Base-by-base conservation (phyloP, 2,113 vertebrate species). In the Mustela nigripes region DNA sequence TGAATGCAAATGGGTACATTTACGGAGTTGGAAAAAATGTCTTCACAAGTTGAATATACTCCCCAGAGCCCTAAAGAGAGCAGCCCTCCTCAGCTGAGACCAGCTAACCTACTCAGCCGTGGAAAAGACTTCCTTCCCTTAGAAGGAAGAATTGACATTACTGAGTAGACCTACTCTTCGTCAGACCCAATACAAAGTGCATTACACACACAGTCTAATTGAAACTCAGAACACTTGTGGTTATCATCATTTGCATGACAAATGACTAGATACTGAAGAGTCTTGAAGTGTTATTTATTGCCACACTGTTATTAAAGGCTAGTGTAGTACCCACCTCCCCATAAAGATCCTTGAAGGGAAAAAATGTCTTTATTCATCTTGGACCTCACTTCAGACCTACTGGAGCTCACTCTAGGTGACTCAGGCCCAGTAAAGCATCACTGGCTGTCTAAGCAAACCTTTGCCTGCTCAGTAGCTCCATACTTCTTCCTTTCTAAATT, bases 1-100 rank as follows among this genome's bases (percentile, higher is more conserved):
- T 94, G 86, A 96, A 92, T 74, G 31, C n/a, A 94, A 95, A 89
- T 58, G n/a, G 69, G 4, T 36, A 42, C 31, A 65, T 79, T 92
- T 53, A 39, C 5, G 18, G 39, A 82, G n/a, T 10, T 12, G 5
- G 36, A 69, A 89, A 82, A 78, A 26, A 24, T 95, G 84, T 53
- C 76, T 62, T 90, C 24, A 21, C 39, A 83, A 60, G 50, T 39
- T 63, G 39, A 63, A 58, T 63, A 19, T 82, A 28, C 21, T 89
- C 78, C 6, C 39, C 24, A 93, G n/a, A 82, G 67, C 31, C n/a
- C 62, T 65, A 74, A 73, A 89, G 31, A 85, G 33, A 91, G 24
- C 6, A 74, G 22, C n/a, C 26, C 31, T 86, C 39, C 26, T 86
- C 56, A 10, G 1, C 65, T 53, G 50, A 88, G 33, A 67, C 28